Evolutionary conservation across 2,113 vertebrate species (phyloP).

Genomic region (Leptodactylus fuscus): DNA sequence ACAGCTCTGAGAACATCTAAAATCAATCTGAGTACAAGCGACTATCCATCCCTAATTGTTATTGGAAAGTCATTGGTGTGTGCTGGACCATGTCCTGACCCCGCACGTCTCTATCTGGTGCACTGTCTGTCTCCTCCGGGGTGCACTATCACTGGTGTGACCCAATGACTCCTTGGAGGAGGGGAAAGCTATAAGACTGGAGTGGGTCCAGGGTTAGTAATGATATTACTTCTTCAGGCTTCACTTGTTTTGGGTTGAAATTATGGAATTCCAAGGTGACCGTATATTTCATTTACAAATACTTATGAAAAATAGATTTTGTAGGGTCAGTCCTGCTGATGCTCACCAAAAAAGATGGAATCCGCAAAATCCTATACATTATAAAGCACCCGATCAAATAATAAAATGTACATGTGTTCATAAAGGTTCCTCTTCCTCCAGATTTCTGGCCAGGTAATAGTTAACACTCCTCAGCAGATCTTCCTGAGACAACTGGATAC

Average conservation of each 20-base stretch:
- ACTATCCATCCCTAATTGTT: constrained; percentile 45
- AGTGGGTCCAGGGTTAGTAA: constrained; percentile 8
- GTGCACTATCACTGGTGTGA: not conserved
- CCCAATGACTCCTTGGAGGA: not conserved
- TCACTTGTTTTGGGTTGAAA: constrained; percentile 12
- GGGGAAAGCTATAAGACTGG: not conserved
- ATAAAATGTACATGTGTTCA: not conserved
- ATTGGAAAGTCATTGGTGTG: constrained; percentile 53
- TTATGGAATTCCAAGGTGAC: not conserved
- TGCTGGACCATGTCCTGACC: constrained; percentile 53
- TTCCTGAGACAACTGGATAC: no score
- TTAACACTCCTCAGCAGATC: no score
- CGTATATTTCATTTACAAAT: constrained; percentile 22
- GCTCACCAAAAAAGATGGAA: not conserved
- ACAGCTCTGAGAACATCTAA: not conserved
- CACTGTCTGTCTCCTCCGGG: not conserved
- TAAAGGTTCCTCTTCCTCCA: no score
- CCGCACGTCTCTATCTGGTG: constrained; percentile 18
- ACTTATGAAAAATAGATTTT: constrained; percentile 10
- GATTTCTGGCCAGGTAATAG: no score
- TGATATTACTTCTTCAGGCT: not conserved
- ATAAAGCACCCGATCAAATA: not conserved
- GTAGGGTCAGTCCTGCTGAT: not conserved
- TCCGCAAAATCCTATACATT: not conserved
- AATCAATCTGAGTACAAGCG: constrained; percentile 28